A percentile compares a stretch with the other conserved stretches of the same genome.
Evolutionary conservation across 2,797 vertebrate species (phyloP).

Genomic region (Enteromius trimaculatus): DNA sequence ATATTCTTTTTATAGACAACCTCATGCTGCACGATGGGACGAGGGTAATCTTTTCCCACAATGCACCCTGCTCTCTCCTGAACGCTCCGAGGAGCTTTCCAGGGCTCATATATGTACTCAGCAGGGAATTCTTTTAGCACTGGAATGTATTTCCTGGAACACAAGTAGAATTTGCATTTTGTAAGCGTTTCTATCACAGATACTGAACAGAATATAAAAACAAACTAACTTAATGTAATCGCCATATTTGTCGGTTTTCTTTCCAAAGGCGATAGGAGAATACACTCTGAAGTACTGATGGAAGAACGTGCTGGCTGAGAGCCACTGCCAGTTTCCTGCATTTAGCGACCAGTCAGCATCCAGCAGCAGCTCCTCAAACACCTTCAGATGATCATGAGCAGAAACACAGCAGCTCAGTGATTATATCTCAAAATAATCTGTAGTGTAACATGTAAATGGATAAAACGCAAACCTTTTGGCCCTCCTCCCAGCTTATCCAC

Average conservation of each 20-base stretch:
- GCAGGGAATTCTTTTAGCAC: conserved; percentile 74
- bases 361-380: conserved; percentile 80
- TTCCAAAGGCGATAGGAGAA: conserved; percentile 76
- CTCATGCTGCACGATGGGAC: conserved; percentile 73
- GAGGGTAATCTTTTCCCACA: conserved; percentile 80
- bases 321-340: conserved; percentile 82
- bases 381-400: conserved; percentile 56
- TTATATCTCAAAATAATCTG: neutral
- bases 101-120: conserved; percentile 78
- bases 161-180: neutral
- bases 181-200: neutral
- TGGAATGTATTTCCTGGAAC: conserved; percentile 79
- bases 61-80: conserved; percentile 80
- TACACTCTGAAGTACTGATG: conserved; percentile 79
- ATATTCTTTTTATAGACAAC: conserved; percentile 74
- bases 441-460: neutral
- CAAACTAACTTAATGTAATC: conserved; percentile 77
- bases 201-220: neutral
- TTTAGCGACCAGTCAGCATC: conserved; percentile 80
- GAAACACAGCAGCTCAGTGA: neutral
- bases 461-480: conserved; percentile 71
- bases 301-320: conserved; percentile 81
- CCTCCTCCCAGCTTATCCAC: conserved; percentile 81
- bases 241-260: conserved; percentile 78
- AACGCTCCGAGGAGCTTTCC: conserved; percentile 74